Evolutionary conservation across 1,140 invertebrate genomes (phyloP), one percentile per base, ranked within the genome.

Genomic region (Bactericera cockerelli): DNA sequence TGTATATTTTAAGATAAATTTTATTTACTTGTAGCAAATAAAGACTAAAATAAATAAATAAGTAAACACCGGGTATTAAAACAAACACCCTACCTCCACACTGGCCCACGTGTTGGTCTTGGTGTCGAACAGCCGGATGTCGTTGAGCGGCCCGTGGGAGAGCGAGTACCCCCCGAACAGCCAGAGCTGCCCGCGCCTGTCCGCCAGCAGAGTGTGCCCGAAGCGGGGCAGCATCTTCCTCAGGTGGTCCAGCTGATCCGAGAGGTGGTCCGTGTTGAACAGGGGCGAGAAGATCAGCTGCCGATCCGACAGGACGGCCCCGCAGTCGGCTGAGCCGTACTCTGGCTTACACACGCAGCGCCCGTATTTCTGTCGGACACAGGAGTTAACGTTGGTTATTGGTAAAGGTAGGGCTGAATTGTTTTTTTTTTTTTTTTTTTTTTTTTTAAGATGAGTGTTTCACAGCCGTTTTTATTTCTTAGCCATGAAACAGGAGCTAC

Each of bases 121-220:
- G 0, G 86, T 89, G 65, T 93, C 87, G 67, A 91, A 95, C 62
- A 86, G 77, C 67, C 89, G 76, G 19, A 95, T 87, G 70, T 95
- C 93, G 69, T 94, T 92, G 1, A 95, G 71, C 0, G 89, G 82
- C 0, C 91, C 91, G 65, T 89, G 80, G 16, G 86, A 85, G 1
- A 93, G 74, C 0, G 90, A 94, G 68, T 90, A 92, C 0, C 93
- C 93, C 0, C 91, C 93, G 74, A 95, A 96, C 78, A 96, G 83
- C 86, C 91, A 95, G 0, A 96, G 67, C 19, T 81, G 81, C 1
- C 85, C 83, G 38, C 86, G 74, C 65, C 84, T 75, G 74, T 93
- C 89, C 0, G 84, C 81, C 10, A 88, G 82, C 49, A 96, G 72
- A 42, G 85, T 87, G 67, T 95, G 92, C 0, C 93, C 93, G 67